Evolutionary conservation across 2,113 vertebrate genomes (phyloP), one percentile per base, ranked within the genome.

Genomic region (Agelaius phoeniceus): DNA sequence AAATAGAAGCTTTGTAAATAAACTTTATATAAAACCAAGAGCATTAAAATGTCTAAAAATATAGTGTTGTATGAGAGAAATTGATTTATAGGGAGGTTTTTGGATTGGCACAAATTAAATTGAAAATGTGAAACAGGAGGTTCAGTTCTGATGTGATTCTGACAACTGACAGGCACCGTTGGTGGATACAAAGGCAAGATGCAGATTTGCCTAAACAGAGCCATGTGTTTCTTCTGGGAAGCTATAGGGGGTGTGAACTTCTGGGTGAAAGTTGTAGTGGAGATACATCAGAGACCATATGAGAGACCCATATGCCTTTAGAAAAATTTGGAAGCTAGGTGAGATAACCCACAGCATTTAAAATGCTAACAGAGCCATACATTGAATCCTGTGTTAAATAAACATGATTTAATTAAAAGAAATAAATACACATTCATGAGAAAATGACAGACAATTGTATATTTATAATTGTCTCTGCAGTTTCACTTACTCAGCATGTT

Each of bases 21-120:
- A 83, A 82, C 28, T 79, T 62, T 62, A 18, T 73, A 67, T 76
- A 80, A 84, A 76, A 22, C 10, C 4, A 73, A 71, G 21, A 59
- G 22, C 80, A 88, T 66, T 84, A 8, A 43, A 93, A 81, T 87
- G 43, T 15, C 28, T 41, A 39, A 90, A 90, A 91, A 80, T 69
- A 9, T 44, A 54, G 22, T 63, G 46, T 65, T 72, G 3, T 71
- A 43, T 48, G 43, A 91, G 62, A 87, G 16, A 65, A 67, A 30
- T 55, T 69, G 58, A 93, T 90, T 94, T 94, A 67, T 76, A 61
- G 27, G 33, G 31, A 55, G 21, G 23, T 89, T 76, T 89, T 54
- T 66, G 49, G 33, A 44, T 55, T 88, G 67, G 46, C 7, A 1
- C 21, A 83, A 83, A 87, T 84, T 66, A 83, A 89, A 73, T 55